phyloP scores from a whole-genome alignment of 2,113 vertebrate genomes.

The Myrmophylax atrothorax region DNA sequence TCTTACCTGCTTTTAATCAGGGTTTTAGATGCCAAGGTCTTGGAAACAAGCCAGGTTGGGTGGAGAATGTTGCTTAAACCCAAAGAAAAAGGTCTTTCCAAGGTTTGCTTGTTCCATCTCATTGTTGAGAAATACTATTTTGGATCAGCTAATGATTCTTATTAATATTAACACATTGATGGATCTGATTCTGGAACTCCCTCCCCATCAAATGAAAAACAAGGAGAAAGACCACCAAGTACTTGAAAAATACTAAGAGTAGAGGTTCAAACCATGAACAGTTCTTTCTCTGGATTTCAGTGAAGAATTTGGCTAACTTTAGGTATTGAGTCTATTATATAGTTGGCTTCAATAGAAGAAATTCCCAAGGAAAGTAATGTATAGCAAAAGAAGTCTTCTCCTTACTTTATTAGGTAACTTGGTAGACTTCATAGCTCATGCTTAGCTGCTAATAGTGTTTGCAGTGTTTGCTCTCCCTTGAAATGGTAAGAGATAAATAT shows the following conservation, averaged over 20 bases:
- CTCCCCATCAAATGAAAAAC: neutral
- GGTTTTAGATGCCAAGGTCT: neutral
- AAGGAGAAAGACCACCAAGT: fast-evolving
- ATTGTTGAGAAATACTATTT: neutral
- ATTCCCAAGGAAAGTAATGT: neutral
- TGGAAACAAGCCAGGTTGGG: neutral
- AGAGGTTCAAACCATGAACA: neutral
- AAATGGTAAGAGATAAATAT: neutral
- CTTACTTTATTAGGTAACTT: neutral
- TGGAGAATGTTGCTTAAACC: neutral
- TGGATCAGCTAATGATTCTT: neutral
- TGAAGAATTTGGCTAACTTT: neutral
- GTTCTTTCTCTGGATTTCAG: neutral
- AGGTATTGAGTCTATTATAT: neutral
- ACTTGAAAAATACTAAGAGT: neutral
- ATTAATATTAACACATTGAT: neutral
- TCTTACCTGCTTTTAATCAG: neutral
- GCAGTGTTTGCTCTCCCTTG: neutral
- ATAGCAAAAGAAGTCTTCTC: neutral
- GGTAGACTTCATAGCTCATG: neutral
- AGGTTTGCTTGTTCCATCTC: neutral
- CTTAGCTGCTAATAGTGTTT: neutral
- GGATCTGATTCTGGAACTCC: neutral
- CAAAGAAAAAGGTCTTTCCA: neutral
- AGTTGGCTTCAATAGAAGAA: neutral